Evolutionary conservation across 2,888 invertebrate genomes (phyloP).

Genomic region (Tetragonisca angustula): DNA sequence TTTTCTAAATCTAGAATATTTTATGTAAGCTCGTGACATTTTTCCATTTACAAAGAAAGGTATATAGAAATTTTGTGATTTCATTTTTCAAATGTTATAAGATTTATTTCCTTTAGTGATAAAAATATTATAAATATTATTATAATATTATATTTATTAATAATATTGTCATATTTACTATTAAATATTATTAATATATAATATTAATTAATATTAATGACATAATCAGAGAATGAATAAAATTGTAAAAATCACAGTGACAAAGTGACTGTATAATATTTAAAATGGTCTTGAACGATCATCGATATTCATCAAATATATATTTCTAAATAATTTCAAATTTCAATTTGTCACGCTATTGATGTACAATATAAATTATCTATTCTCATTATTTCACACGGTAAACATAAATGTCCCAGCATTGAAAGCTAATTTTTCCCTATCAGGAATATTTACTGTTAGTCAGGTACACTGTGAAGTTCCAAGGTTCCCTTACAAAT

Average conservation of each 20-base stretch:
- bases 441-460: slow-evolving; percentile 6
- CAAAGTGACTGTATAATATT: neutral
- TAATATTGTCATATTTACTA: too few relatives aligned
- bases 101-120: too few relatives aligned
- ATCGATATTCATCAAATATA: neutral
- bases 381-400: neutral
- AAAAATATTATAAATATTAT: too few relatives aligned
- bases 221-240: too few relatives aligned
- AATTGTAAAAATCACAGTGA: neutral
- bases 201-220: too few relatives aligned
- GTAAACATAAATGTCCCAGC: neutral
- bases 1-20: neutral
- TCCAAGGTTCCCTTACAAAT: neutral
- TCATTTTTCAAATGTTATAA: too few relatives aligned
- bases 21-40: neutral
- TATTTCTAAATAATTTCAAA: neutral
- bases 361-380: neutral
- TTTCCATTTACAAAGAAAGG: neutral
- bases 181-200: too few relatives aligned
- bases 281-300: neutral
- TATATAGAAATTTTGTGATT: too few relatives aligned
- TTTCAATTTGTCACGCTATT: neutral
- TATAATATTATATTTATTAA: too few relatives aligned
- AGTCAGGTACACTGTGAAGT: neutral
- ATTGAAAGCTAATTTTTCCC: neutral